Conservation (phyloP, 2,113 vertebrate species). For the Dipodomys ordii region DNA sequence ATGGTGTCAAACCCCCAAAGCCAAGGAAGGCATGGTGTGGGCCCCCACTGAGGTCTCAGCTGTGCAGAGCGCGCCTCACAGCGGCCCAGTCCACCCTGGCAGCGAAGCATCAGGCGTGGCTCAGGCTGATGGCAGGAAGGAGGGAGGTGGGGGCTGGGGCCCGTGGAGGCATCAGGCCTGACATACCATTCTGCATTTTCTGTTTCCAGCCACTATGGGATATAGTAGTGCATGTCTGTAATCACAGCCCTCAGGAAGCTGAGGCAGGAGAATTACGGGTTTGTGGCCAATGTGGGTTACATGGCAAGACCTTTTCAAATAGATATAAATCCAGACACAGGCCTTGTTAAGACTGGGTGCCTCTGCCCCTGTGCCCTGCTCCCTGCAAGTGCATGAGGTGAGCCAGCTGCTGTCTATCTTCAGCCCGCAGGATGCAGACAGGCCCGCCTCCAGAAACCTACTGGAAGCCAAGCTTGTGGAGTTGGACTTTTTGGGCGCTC, state of each 20-base stretch:
- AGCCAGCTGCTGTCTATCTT: neutral
- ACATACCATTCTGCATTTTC: neutral
- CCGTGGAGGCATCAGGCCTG: neutral
- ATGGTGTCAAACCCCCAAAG: too few species aligned
- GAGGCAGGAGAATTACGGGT: neutral
- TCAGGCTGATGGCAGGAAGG: too few species aligned
- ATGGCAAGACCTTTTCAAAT: neutral
- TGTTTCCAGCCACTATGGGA: neutral
- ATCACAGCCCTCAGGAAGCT: neutral
- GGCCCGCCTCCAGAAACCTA: slow-evolving; percentile 22
- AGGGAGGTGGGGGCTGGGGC: neutral
- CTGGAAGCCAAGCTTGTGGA: slow-evolving; percentile 80
- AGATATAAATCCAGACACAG: neutral
- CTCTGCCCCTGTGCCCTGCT: neutral
- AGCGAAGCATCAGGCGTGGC: rapidly evolving
- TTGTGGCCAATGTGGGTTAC: neutral
- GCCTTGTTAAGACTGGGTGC: neutral
- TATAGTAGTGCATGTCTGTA: too few species aligned
- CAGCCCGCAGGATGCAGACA: slow-evolving; percentile 64
- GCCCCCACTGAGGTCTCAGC: neutral
- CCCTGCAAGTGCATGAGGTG: neutral
- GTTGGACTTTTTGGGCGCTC: slow-evolving; percentile 86
- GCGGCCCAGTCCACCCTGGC: too few species aligned
- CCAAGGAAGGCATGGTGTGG: neutral
- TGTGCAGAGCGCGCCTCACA: neutral